phyloP scores from a whole-genome alignment of 2,888 invertebrate species.

The Tetropium fuscum region DNA sequence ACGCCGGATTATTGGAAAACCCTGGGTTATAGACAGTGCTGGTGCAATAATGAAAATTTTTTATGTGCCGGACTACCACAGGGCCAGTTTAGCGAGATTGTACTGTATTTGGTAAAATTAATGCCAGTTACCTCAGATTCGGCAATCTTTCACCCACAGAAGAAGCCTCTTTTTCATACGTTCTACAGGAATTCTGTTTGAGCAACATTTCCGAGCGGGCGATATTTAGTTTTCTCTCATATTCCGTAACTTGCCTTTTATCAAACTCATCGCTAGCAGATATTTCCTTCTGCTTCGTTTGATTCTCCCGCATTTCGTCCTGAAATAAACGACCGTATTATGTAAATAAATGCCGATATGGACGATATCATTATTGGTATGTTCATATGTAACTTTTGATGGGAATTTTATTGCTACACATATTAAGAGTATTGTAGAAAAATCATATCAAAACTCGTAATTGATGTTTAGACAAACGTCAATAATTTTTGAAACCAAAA shows the following conservation, averaged over 20 bases:
- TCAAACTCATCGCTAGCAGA: slow-evolving; percentile 54
- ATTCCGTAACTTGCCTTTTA: slow-evolving; percentile 50
- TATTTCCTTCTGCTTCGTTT: slow-evolving; percentile 63
- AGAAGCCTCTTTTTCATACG: slow-evolving; percentile 66
- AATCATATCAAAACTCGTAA: no score
- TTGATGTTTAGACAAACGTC: no score
- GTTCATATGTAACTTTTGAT: no score
- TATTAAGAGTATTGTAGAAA: no score
- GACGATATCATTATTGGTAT: no score
- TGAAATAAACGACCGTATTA: slow-evolving; percentile 47
- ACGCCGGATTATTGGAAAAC: no score
- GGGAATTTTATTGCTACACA: no score
- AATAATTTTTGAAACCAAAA: no score
- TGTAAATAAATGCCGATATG: not conserved
- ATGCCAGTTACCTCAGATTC: slow-evolving; percentile 65
- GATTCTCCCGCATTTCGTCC: slow-evolving; percentile 68
- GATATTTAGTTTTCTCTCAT: slow-evolving; percentile 44
- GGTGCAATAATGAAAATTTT: no score
- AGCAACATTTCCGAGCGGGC: slow-evolving; percentile 63
- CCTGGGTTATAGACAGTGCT: no score
- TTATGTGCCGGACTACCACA: no score
- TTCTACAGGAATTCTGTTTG: slow-evolving; percentile 64
- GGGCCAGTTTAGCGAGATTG: slow-evolving; percentile 2
- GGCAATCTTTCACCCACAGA: slow-evolving; percentile 67
- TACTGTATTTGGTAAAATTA: slow-evolving; percentile 17